A percentile compares a stretch with the other conserved stretches of the same genome.
Evolutionary conservation across 2,113 vertebrate genomes (phyloP).

Genomic region (Silurus asotus): DNA sequence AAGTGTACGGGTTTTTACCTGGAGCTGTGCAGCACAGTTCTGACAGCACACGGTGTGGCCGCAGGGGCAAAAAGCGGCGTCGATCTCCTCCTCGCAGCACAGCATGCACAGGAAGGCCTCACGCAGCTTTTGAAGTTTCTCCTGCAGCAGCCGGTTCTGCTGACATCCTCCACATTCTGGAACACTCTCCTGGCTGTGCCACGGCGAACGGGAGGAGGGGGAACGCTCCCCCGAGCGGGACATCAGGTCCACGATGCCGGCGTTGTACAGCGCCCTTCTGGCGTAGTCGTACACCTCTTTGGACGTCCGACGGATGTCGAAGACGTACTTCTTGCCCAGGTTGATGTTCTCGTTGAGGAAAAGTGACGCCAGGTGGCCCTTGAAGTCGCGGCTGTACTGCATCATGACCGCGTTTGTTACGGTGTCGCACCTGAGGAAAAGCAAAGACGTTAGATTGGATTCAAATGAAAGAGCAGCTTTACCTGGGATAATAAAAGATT

Average conservation of each 20-base stretch:
- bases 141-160: conserved; percentile 85
- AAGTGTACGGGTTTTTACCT: conserved; percentile 73
- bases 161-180: conserved; percentile 88
- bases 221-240: conserved; percentile 74
- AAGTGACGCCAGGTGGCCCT: conserved; percentile 93
- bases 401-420: conserved; percentile 98
- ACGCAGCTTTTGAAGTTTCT: conserved; percentile 86
- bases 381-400: conserved; percentile 97
- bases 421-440: conserved; percentile 84
- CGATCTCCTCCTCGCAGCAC: conserved; percentile 94
- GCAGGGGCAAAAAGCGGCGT: conserved; percentile 95
- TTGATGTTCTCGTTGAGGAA: conserved; percentile 98
- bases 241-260: conserved; percentile 86
- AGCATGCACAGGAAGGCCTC: conserved; percentile 95
- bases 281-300: conserved; percentile 98
- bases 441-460: not conserved
- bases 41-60: conserved; percentile 98
- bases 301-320: conserved; percentile 94
- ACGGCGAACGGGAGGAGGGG: conserved; percentile 78
- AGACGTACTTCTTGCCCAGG: conserved; percentile 97
- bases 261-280: conserved; percentile 90
- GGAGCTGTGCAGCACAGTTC: conserved; percentile 85
- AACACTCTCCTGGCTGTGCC: conserved; percentile 69
- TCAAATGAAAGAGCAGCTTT: not conserved
- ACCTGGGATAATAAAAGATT: not conserved